Conservation (phyloP, 2,113 vertebrate genomes). For the Kryptolebias marmoratus region DNA sequence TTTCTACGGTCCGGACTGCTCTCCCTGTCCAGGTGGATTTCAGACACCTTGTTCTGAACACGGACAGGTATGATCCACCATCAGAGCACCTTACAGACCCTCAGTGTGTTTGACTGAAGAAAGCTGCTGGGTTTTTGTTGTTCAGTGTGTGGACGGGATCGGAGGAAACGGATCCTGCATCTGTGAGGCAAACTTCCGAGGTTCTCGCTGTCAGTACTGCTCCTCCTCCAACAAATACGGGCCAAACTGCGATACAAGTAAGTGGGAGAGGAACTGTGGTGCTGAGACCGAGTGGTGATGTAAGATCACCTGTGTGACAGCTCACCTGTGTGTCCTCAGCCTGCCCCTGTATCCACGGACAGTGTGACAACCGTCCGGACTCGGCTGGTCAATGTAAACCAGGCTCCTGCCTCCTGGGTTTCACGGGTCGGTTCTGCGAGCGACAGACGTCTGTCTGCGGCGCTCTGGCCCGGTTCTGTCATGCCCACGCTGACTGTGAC, state of each 20-base stretch:
- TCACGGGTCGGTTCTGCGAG: slow-evolving; percentile 84
- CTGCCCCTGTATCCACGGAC: slow-evolving; percentile 85
- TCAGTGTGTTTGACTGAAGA: neutral
- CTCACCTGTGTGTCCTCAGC: slow-evolving; percentile 71
- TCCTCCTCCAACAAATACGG: slow-evolving; percentile 82
- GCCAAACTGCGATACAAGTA: slow-evolving; percentile 86
- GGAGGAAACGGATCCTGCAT: slow-evolving; percentile 86
- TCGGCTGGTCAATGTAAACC: slow-evolving; percentile 83
- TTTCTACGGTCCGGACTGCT: slow-evolving; percentile 90
- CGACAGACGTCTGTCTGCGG: slow-evolving; percentile 78
- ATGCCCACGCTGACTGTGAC: slow-evolving; percentile 86
- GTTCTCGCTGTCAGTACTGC: slow-evolving; percentile 89
- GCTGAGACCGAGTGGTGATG: neutral
- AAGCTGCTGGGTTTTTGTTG: neutral
- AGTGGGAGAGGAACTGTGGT: slow-evolving; percentile 27
- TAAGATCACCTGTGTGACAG: neutral
- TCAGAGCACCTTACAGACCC: neutral
- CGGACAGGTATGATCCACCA: slow-evolving; percentile 76
- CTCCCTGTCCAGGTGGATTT: slow-evolving; percentile 88
- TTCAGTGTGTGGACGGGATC: slow-evolving; percentile 85
- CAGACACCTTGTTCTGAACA: slow-evolving; percentile 85
- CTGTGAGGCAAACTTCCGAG: slow-evolving; percentile 84
- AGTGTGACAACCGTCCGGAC: slow-evolving; percentile 84
- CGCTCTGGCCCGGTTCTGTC: slow-evolving; percentile 80
- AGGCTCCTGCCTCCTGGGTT: slow-evolving; percentile 80